Conservation (phyloP, 2,113 vertebrate genomes). For the Solenodon paradoxus region DNA sequence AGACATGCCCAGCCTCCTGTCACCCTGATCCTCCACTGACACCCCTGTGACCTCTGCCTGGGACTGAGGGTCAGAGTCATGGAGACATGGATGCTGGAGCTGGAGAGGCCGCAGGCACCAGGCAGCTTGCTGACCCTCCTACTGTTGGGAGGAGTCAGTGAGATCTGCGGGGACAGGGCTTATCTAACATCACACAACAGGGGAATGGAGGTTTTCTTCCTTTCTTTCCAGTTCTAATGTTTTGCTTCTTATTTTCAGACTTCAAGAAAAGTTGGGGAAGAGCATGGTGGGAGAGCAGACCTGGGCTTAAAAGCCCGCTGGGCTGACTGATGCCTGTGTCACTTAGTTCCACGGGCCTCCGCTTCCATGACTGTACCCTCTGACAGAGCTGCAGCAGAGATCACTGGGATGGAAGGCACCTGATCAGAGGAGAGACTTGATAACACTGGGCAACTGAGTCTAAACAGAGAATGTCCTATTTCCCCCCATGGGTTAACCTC, state of each 20-base stretch:
- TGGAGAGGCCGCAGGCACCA: background rate
- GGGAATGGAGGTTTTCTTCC: background rate
- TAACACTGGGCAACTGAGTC: fast-evolving
- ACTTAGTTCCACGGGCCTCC: background rate
- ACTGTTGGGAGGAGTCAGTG: background rate
- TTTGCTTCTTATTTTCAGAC: background rate
- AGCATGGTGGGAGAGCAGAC: background rate
- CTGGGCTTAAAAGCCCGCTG: background rate
- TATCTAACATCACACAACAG: background rate
- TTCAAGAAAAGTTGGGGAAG: background rate
- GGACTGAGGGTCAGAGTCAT: background rate
- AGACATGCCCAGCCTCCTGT: background rate
- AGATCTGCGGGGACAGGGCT: background rate
- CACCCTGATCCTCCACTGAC: background rate
- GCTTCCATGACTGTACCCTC: background rate
- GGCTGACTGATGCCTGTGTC: background rate
- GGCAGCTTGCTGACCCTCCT: background rate
- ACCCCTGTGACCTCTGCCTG: background rate
- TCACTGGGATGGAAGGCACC: background rate
- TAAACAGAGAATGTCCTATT: background rate
- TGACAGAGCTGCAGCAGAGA: background rate
- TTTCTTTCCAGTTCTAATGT: background rate
- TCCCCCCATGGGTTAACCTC: background rate
- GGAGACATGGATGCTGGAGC: background rate
- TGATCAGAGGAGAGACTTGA: background rate